A percentile compares a stretch with the other conserved stretches of the same genome.
phyloP scores from a whole-genome alignment of 2,797 vertebrate species.

The Pelodytes ibericus region DNA sequence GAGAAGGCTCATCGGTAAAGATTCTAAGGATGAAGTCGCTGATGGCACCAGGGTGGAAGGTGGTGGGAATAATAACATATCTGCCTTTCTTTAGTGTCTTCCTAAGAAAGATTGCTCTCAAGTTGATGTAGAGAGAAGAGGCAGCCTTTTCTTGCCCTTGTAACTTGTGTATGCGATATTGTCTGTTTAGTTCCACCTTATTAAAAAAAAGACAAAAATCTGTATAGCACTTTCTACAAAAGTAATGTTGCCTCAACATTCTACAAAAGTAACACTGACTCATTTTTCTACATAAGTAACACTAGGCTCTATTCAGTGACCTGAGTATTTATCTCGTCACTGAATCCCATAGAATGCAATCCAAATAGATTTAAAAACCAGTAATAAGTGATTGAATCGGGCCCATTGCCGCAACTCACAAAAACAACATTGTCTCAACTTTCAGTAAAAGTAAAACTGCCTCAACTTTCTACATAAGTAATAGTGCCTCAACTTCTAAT shows the following conservation, averaged over 20 bases:
- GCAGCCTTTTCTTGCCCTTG: slow-evolving; percentile 76
- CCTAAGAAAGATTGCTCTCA: slow-evolving; percentile 83
- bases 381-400: no score
- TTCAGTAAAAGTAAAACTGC: no score
- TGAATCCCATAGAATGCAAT: no score
- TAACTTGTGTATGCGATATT: slow-evolving; percentile 84
- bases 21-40: slow-evolving; percentile 86
- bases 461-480: no score
- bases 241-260: background rate
- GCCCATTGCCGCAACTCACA: no score
- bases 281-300: no score
- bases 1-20: slow-evolving; percentile 81
- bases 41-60: slow-evolving; percentile 72
- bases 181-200: slow-evolving; percentile 92
- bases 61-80: slow-evolving; percentile 88
- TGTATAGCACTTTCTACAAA: background rate
- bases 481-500: no score
- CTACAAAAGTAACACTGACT: no score
- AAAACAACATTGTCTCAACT: no score
- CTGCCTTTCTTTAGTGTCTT: slow-evolving; percentile 76
- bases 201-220: background rate
- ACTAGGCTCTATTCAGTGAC: no score
- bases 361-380: no score
- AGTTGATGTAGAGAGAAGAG: slow-evolving; percentile 83
- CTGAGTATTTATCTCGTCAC: no score